Evolutionary conservation across 2,113 vertebrate genomes (phyloP), one percentile per base, ranked within the genome.

Genomic region (Neoarius graeffei): DNA sequence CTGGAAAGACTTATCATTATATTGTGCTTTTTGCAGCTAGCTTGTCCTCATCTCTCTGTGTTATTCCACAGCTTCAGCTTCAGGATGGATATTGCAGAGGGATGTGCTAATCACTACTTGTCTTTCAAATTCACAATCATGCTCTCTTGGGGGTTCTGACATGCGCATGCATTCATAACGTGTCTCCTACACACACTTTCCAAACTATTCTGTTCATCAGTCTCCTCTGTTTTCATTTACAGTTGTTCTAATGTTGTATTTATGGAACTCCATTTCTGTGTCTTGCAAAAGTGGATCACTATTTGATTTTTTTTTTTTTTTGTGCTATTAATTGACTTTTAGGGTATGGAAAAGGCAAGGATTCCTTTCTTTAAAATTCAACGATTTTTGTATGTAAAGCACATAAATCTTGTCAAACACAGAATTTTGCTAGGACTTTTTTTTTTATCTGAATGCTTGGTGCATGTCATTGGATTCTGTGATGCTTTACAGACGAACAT

Each of bases 21-120:
- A 30, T 42, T 35, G 25, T 66, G 74, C 52, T 80, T 79, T 80
- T 27, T 76, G 66, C 82, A 71, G 76, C 52, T 23, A 83, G 71
- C 62, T 79, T 77, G 59, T 52, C 52, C 52, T 42, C 56, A 30
- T 77, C 27, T 60, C 85, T 79, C 71, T 42, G 60, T 19, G 30
- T 62, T 42, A 27, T 48, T 81, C 19, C 67, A 73, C 10, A 15
- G 69, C 42, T 64, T 84, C 19, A 23, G 56, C 42, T 81, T 14
- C 62, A 64, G 56, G 14, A 66, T 74, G 77, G 57, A 81, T 30
- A 87, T 87, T 56, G 59, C 85, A 85, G 14, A 35, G 48, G 85
- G 76, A 89, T 64, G 82, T 89, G 85, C 66, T 87, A 81, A 87
- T 89, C 42, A 8, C 81, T 27, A 42, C 73, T 74, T 71, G 35